A percentile compares a stretch with the other conserved stretches of the same genome.
Evolutionary conservation across 2,888 invertebrate genomes (phyloP).

Genomic region (Diplazon laetatorius): DNA sequence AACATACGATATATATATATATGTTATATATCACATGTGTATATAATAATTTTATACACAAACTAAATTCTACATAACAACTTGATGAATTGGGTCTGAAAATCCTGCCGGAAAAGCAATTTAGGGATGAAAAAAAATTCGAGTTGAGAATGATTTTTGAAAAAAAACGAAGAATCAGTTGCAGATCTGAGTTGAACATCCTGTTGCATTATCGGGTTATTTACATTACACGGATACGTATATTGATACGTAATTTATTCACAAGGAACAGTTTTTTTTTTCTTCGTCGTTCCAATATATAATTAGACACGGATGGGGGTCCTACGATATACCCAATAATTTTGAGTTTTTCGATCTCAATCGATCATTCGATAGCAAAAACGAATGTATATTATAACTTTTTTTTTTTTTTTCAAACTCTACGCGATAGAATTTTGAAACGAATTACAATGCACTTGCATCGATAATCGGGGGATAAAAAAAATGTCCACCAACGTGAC

Average conservation of each 20-base stretch:
- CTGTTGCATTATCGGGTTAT: conserved; percentile 74
- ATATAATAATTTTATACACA: conserved; percentile 76
- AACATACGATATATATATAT: too few species aligned
- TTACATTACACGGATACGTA: conserved; percentile 74
- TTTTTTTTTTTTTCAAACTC: conserved; percentile 3
- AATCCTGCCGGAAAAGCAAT: conserved; percentile 69
- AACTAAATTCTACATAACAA: conserved; percentile 79
- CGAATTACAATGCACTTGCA: conserved; percentile 10
- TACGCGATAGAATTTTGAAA: neutral
- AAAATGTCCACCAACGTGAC: neutral
- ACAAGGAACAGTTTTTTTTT: conserved; percentile 70
- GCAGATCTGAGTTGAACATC: conserved; percentile 74
- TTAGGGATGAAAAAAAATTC: too few species aligned
- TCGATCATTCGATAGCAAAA: neutral
- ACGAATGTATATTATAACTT: conserved; percentile 4
- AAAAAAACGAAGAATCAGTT: conserved; percentile 70
- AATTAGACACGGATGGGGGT: conserved; percentile 31
- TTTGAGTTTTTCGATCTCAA: conserved; percentile 10
- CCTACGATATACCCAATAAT: conserved; percentile 46
- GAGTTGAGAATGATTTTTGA: conserved; percentile 39
- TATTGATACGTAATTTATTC: conserved; percentile 73
- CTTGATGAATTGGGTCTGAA: conserved; percentile 72
- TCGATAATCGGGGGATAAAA: neutral
- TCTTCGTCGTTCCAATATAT: conserved; percentile 13
- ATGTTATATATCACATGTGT: conserved; percentile 68